Conservation (phyloP, 1,140 invertebrate species). For the Hetaerina americana region DNA sequence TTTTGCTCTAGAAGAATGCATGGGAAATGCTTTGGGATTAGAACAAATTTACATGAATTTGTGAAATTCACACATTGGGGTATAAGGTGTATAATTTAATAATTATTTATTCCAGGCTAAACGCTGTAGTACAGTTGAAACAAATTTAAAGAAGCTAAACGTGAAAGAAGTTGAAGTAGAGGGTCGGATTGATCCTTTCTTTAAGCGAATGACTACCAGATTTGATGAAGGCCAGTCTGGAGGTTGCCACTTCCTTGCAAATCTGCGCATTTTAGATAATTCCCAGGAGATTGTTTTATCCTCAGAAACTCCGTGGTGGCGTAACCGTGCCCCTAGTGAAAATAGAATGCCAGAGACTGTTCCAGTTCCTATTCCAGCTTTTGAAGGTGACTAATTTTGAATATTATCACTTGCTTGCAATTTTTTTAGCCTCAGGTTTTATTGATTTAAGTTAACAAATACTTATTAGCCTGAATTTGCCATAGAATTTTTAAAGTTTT, state of each 20-base stretch:
- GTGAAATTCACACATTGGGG: too few species aligned
- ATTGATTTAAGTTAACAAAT: too few species aligned
- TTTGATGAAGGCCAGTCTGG: constrained; percentile 34
- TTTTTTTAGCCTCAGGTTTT: too few species aligned
- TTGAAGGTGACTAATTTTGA: too few species aligned
- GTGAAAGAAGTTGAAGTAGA: constrained; percentile 27
- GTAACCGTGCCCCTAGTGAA: constrained; percentile 3
- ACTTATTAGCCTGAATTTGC: too few species aligned
- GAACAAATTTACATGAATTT: too few species aligned
- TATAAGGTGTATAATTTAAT: too few species aligned
- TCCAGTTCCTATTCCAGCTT: background rate
- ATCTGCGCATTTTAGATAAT: constrained; percentile 27
- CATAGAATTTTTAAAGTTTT: too few species aligned
- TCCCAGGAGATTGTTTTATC: constrained; percentile 24
- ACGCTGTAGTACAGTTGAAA: constrained; percentile 26
- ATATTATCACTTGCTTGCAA: too few species aligned
- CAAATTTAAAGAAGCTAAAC: constrained; percentile 31
- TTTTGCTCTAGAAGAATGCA: too few species aligned
- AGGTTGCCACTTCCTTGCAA: constrained; percentile 29
- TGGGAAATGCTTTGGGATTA: too few species aligned
- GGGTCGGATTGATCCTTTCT: constrained; percentile 31
- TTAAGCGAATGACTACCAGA: constrained; percentile 30
- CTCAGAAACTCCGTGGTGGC: constrained; percentile 22
- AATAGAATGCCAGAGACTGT: background rate
- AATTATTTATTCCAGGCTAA: constrained; percentile 14